Evolutionary conservation across 2,113 vertebrate genomes (phyloP), one percentile per base, ranked within the genome.

Genomic region (Ariopsis seemanni): DNA sequence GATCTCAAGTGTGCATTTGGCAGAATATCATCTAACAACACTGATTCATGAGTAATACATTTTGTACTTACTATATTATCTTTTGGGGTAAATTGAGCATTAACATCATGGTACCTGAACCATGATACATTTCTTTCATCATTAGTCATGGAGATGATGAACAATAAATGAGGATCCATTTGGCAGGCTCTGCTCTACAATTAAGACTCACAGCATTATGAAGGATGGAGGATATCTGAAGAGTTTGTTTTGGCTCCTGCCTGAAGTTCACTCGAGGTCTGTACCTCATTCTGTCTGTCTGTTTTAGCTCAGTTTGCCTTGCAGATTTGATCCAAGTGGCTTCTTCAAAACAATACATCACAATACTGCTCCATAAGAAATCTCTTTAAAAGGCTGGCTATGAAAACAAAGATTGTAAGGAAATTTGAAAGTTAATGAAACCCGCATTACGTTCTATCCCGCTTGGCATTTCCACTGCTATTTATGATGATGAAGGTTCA

Each of bases 401-500:
- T 30, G 25, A 79, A 86, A 53, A 11, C 18, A 30, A 42, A 15
- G 9, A 67, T 85, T 63, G 65, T 50, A 6, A 53, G 58, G 58
- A 30, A 55, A 42, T 42, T 79, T 74, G 48, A 80, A 86, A 71
- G 85, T 85, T 82, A 77, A 88, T 84, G 55, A 62, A 62, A 80
- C 69, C 42, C 74, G 78, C 14, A 25, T 63, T 62, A 20, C 20
- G 1, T 20, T 62, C 1, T 48, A 1, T 42, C 22, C 83, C 7
- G n/a, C 42, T 67, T 80, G 34, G 53, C 75, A 69, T 78, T 88
- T 88, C 63, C 18, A 83, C 63, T n/a, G 63, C 57, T 63, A 34
- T 86, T 82, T 86, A 84, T 50, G 83, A 86, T 85, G 85, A 87
- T 83, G 62, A 42, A 62, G 11, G 79, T 87, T 87, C 60, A 84